Evolutionary conservation across 2,797 vertebrate species (phyloP).

Genomic region (Florisuga fusca): DNA sequence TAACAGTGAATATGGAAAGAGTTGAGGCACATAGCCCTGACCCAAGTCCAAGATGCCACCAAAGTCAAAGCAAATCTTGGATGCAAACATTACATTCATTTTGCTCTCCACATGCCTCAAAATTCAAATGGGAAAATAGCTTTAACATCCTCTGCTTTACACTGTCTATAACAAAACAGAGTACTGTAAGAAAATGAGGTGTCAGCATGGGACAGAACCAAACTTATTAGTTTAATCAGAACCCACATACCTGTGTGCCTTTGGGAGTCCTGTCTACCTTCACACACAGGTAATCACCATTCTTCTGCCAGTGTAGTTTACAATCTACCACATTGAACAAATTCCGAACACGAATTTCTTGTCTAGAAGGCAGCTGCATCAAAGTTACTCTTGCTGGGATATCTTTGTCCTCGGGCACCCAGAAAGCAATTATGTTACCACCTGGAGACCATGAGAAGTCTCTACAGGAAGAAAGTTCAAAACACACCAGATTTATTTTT

Average conservation of each 20-base stretch:
- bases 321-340: conserved; percentile 98
- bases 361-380: conserved; percentile 95
- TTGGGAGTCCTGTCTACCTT: conserved; percentile 97
- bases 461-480: conserved; percentile 75
- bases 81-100: background rate
- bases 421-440: conserved; percentile 98
- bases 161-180: background rate
- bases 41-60: background rate
- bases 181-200: background rate
- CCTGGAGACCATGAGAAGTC: conserved; percentile 99
- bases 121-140: background rate
- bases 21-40: background rate
- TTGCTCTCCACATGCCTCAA: background rate
- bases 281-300: conserved; percentile 96
- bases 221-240: background rate
- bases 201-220: background rate
- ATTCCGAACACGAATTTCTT: conserved; percentile 97
- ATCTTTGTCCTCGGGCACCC: conserved; percentile 99
- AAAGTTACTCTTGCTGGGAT: conserved; percentile 97
- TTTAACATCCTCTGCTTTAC: background rate
- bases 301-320: conserved; percentile 98
- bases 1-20: background rate
- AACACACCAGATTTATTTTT: background rate
- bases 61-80: background rate
- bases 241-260: conserved; percentile 88